Evolutionary conservation across 1,140 invertebrate species (phyloP).

Genomic region (Drosophila simulans): DNA sequence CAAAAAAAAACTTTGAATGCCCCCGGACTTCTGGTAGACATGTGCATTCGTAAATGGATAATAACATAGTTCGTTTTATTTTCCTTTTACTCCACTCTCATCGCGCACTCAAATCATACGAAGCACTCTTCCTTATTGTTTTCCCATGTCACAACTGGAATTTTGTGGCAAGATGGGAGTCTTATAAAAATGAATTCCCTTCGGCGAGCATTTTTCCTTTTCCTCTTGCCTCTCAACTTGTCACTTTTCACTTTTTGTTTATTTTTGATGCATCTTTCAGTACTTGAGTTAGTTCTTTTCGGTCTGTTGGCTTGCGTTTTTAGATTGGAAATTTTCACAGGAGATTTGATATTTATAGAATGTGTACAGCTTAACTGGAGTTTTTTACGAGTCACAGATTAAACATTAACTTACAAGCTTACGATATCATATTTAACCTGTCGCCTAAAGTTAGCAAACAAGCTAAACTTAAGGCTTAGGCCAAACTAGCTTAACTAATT

Average conservation of each 20-base stretch:
- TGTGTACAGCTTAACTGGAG: not conserved
- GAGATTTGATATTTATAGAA: slow-evolving; percentile 54
- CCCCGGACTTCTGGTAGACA: slow-evolving; percentile 10
- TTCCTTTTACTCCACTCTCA: not conserved
- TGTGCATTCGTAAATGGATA: slow-evolving; percentile 46
- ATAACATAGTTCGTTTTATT: slow-evolving; percentile 34
- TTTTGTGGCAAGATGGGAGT: slow-evolving; percentile 30
- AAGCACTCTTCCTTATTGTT: slow-evolving; percentile 74
- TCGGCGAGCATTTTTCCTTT: slow-evolving; percentile 9
- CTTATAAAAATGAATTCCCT: slow-evolving; percentile 20
- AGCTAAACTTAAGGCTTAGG: not conserved
- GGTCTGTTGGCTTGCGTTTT: slow-evolving; percentile 12
- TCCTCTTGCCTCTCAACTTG: slow-evolving; percentile 27
- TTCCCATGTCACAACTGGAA: slow-evolving; percentile 41
- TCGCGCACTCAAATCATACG: slow-evolving; percentile 30
- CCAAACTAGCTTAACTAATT: slow-evolving; percentile 23
- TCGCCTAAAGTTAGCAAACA: not conserved
- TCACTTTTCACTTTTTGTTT: slow-evolving; percentile 51
- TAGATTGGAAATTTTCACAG: slow-evolving; percentile 2
- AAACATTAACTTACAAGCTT: no score
- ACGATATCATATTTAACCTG: not conserved
- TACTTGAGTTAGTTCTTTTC: not conserved
- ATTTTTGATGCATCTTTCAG: slow-evolving; percentile 40
- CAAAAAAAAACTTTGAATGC: slow-evolving; percentile 38
- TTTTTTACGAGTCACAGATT: not conserved